These are phyloP conservation scores for Artibeus lituratus DNA, from an alignment of 2,797 vertebrate genomes.

Conservation along the genomic window DNA sequence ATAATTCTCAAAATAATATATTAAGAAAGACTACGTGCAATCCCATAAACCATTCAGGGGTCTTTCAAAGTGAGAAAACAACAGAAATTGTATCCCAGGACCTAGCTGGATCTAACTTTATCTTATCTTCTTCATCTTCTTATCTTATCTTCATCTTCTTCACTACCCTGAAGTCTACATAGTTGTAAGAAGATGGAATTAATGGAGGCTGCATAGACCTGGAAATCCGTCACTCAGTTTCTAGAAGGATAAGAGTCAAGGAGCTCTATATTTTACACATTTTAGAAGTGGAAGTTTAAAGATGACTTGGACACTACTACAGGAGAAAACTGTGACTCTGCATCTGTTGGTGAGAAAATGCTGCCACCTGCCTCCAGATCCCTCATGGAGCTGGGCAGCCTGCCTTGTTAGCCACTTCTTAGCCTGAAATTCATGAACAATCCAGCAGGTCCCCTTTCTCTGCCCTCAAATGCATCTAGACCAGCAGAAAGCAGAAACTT, in stretches of 20 bases:
- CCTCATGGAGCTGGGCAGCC: not conserved
- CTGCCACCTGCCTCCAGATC: not conserved
- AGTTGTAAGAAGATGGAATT: not conserved
- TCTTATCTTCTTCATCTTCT: no score
- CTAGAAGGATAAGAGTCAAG: not conserved
- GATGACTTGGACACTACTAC: not conserved
- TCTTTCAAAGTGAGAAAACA: not conserved
- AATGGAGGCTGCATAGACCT: not conserved
- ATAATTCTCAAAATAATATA: not conserved
- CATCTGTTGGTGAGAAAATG: not conserved
- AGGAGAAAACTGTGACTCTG: not conserved
- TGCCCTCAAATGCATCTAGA: not conserved
- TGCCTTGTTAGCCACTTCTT: not conserved
- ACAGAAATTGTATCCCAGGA: not conserved
- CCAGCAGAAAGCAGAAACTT: not conserved
- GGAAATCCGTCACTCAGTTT: not conserved
- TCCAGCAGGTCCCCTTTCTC: not conserved
- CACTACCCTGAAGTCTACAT: not conserved
- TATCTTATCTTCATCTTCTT: no score
- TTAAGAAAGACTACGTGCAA: not conserved
- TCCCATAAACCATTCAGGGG: not conserved
- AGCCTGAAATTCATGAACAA: not conserved
- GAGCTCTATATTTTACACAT: not conserved
- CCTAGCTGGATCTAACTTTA: not conserved
- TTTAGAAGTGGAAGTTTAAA: not conserved